Base-by-base conservation (phyloP, 2,888 invertebrate genomes). In the Dynastes hyllus region DNA sequence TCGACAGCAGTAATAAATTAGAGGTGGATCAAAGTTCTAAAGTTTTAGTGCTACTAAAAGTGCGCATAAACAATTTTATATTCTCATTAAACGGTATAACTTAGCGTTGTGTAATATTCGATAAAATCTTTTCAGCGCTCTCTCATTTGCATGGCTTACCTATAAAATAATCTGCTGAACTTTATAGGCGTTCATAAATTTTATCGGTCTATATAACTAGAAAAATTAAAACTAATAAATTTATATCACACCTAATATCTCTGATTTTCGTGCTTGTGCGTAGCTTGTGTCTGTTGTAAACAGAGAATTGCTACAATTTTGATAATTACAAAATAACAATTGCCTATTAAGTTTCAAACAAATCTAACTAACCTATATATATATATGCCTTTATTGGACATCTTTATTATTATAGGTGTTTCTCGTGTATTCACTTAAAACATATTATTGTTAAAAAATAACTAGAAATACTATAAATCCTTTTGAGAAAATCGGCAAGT, bases 181-280 rank as follows among this genome's bases (percentile, higher is more conserved):
- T 69, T 69, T 69, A 69, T 51, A 53, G 27, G 3, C 27, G n/a
- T 11, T 51, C 69, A 69, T 69, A 51, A 69, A 69, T 69, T 69
- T 69, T 51, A 69, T 51, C 6, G 45, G 27, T 27, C 51, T 51
- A 69, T 69, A 51, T 29, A 29, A 50, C 50, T 13, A 69, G 51
- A 51, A 69, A 69, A 51, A 69, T 51, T 22, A 9, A 51, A 69
- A 51, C 29, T 13, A 69, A 11, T 69, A 69, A 66, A 40, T 67
- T 45, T 67, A 67, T 67, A 13, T 40, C 22, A 40, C 9, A 45
- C 16, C 37, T 66, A n/a, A n/a, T 66, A 45, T 50, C n/a, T 45
- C 40, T 13, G 29, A 11, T 67, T 45, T 45, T 67, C n/a, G n/a
- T 13, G 66, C 16, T 2, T 58, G 8, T 58, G 5, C 55, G 22